Percentiles rank a stretch among this genome's conserved stretches.
These are phyloP conservation scores for Aplysina aerophoba DNA, from an alignment of 37 sponge, comb jelly and placozoan genomes.

Conservation along the genomic window DNA sequence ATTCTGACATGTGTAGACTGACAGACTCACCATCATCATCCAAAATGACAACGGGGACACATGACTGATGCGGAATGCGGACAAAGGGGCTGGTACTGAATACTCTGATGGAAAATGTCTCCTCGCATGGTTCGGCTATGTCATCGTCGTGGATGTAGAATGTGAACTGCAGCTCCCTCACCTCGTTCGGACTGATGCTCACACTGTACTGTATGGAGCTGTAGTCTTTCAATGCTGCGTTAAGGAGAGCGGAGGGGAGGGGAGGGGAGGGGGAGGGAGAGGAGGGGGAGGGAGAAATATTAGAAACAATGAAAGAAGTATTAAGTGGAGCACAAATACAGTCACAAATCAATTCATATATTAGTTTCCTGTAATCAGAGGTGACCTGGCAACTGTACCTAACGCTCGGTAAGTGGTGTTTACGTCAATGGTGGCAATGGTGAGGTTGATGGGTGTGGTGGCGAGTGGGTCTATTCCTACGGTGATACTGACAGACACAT, in stretches of 20 bases:
- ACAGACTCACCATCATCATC: slow-evolving; percentile 26
- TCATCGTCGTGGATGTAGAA: not conserved
- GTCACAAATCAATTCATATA: not conserved
- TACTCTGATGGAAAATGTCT: not conserved
- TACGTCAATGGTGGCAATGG: not conserved
- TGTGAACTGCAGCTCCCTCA: not conserved
- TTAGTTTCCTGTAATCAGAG: not conserved
- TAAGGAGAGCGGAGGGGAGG: not conserved
- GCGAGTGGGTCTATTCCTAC: not conserved
- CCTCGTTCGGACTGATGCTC: not conserved
- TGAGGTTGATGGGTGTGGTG: not conserved
- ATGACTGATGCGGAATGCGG: not conserved
- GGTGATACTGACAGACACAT: not conserved
- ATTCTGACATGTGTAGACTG: not conserved
- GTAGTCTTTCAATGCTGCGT: not conserved
- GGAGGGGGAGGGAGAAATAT: too few relatives aligned
- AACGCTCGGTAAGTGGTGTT: not conserved
- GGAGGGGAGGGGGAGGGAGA: too few relatives aligned
- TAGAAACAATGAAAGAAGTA: too few relatives aligned
- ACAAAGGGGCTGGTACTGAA: not conserved
- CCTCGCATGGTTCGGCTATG: slow-evolving; percentile 18
- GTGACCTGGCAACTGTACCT: not conserved
- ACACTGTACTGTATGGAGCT: not conserved
- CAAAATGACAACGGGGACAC: not conserved
- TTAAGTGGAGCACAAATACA: too few relatives aligned